A percentile compares a stretch with the other conserved stretches of the same genome.
Evolutionary conservation across 2,888 invertebrate species (phyloP).

Genomic region (Drosophila quasianomalipes): DNA sequence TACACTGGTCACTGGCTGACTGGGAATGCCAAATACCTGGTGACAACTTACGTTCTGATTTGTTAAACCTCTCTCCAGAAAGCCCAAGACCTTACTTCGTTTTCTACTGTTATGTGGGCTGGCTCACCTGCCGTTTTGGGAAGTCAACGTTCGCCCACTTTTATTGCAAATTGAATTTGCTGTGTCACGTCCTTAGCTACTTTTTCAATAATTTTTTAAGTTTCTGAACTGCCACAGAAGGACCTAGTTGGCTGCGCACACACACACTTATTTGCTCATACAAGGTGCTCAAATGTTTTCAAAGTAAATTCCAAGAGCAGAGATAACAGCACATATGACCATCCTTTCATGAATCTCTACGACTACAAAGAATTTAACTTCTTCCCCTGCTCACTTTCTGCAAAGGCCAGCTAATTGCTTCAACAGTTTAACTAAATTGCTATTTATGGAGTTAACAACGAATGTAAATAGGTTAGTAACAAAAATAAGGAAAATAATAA

Average conservation of each 20-base stretch:
- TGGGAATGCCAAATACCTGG: not conserved
- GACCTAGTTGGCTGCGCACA: slow-evolving; percentile 8
- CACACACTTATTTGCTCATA: slow-evolving; percentile 12
- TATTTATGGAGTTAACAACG: not conserved
- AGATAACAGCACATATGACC: not conserved
- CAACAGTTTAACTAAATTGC: not conserved
- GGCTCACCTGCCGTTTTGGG: not conserved
- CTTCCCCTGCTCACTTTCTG: not conserved
- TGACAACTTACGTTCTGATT: slow-evolving; percentile 6
- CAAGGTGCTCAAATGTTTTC: slow-evolving; percentile 31
- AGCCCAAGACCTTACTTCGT: not conserved
- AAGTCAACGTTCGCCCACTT: slow-evolving; percentile 27
- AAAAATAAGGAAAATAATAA: not conserved
- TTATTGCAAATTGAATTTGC: slow-evolving; percentile 80
- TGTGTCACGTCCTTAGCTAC: slow-evolving; percentile 65
- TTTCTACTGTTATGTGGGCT: not conserved
- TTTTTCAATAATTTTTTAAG: slow-evolving; percentile 69
- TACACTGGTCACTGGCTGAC: not conserved
- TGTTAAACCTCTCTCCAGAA: slow-evolving; percentile 3
- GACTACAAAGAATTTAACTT: not conserved
- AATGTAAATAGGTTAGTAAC: not conserved
- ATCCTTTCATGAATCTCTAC: not conserved
- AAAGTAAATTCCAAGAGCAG: not conserved
- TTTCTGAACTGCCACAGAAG: slow-evolving; percentile 49
- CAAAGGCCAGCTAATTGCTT: not conserved